A percentile compares a stretch with the other conserved stretches of the same genome.
phyloP scores from a whole-genome alignment of 2,888 invertebrate genomes.

The Omphaloscelis lunosa region DNA sequence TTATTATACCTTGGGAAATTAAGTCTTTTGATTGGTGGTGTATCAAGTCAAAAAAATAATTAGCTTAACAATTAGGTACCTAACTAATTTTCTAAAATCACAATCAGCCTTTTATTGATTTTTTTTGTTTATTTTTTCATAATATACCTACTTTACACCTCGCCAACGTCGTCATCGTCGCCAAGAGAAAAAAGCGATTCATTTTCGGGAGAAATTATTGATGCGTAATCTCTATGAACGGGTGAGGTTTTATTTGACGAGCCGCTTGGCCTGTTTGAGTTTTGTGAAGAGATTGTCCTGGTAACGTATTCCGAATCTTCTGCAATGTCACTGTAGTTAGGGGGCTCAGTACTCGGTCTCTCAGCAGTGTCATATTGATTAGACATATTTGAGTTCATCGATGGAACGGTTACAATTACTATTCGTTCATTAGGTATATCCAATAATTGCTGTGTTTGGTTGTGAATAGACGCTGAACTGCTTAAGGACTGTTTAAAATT shows the following conservation, averaged over 20 bases:
- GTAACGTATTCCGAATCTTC: slow-evolving; percentile 47
- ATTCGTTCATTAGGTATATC: slow-evolving; percentile 43
- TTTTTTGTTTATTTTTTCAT: slow-evolving; percentile 39
- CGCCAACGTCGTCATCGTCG: slow-evolving; percentile 36
- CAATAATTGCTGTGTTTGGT: slow-evolving; percentile 51
- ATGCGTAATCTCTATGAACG: slow-evolving; percentile 49
- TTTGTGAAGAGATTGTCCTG: slow-evolving; percentile 39
- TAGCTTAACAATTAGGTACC: slow-evolving; percentile 10
- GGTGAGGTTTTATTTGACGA: slow-evolving; percentile 39
- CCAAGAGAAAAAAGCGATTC: slow-evolving; percentile 34
- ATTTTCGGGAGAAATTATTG: slow-evolving; percentile 37
- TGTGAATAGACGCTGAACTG: slow-evolving; percentile 34
- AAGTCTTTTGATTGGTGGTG: slow-evolving; percentile 30
- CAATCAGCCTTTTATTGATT: slow-evolving; percentile 29
- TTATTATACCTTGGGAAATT: slow-evolving; percentile 31
- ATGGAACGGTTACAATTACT: slow-evolving; percentile 35
- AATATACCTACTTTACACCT: slow-evolving; percentile 40
- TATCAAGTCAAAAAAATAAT: slow-evolving; percentile 9
- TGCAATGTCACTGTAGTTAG: slow-evolving; percentile 45
- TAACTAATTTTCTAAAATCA: slow-evolving; percentile 32
- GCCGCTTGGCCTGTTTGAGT: slow-evolving; percentile 44
- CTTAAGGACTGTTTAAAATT: slow-evolving; percentile 45
- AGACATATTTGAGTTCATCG: slow-evolving; percentile 47
- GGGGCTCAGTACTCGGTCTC: slow-evolving; percentile 43
- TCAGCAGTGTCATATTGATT: slow-evolving; percentile 46